Conservation (phyloP, 2,113 vertebrate species). For the Coturnix japonica region DNA sequence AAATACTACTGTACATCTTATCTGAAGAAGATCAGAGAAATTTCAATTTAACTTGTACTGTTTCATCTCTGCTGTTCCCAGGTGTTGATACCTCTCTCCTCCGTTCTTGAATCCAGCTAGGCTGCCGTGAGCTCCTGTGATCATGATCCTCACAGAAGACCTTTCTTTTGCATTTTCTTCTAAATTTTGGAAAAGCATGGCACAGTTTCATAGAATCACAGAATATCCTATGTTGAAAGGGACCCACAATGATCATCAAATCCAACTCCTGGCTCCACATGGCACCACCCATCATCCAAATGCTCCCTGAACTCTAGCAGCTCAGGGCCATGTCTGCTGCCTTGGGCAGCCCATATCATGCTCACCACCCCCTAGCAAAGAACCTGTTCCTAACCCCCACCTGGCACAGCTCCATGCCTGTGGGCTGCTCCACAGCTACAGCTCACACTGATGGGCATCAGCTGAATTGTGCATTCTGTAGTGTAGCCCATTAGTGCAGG, state of each 20-base stretch:
- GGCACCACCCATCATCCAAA: too few relatives aligned
- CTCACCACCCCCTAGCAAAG: too few relatives aligned
- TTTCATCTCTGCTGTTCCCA: neutral
- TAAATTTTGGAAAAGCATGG: neutral
- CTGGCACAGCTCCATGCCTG: too few relatives aligned
- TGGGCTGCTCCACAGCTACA: neutral
- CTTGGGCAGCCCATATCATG: too few relatives aligned
- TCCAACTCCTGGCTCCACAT: too few relatives aligned
- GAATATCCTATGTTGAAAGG: neutral
- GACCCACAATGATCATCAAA: too few relatives aligned
- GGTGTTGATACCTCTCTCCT: neutral
- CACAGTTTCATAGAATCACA: neutral
- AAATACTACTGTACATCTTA: neutral
- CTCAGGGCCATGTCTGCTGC: too few relatives aligned
- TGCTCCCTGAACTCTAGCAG: too few relatives aligned
- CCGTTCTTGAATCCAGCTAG: neutral
- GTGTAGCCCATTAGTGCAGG: neutral
- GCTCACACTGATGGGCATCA: fast-evolving
- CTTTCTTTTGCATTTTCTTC: neutral
- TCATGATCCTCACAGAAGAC: neutral
- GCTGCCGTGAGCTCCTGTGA: neutral
- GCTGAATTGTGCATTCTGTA: neutral
- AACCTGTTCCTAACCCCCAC: too few relatives aligned
- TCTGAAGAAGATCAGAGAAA: neutral
- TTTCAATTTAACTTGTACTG: neutral